Base-by-base conservation (phyloP, 2,888 invertebrate genomes). In the Elaeidobius kamerunicus region DNA sequence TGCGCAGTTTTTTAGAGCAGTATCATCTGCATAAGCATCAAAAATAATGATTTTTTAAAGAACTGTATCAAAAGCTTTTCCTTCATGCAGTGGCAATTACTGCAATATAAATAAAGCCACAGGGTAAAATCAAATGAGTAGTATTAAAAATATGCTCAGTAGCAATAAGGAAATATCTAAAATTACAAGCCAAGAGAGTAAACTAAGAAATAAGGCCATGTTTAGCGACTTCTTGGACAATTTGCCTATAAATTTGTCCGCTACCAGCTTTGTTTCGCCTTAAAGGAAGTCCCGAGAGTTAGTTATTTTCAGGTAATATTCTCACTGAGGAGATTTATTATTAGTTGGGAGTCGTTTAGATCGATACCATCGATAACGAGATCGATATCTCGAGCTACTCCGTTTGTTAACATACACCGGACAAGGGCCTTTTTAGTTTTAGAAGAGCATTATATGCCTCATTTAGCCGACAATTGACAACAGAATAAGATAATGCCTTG, bases 241-340 rank as follows among this genome's bases (percentile, higher is more conserved):
- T 68, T 67, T 67, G 65, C 66, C 63, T 65, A 64, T 67, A 67
- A 67, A 67, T 66, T 67, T 65, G 65, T 65, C 63, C 54, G 23
- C n/a, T 38, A 38, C 36, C 30, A 36, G 44, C 46, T 42, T 44
- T 53, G 39, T 52, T 40, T 14, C 20, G 35, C 46, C 23, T 46
- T 46, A 47, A 52, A 55, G 55, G 48, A 55, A 55, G 55, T 50
- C 14, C 46, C 30, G 20, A n/a, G 17, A 50, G 30, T 50, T 46
- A 43, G 50, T 44, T 39, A 55, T 55, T 52, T 50, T 50, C 56
- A 42, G 39, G 28, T 52, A 56, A 56, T 57, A 54, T 47, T 53
- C 47, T 50, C 54, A 48, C 54, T 57, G 56, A 56, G 56, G 52
- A 48, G 52, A 63, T 62, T 62, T 63, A 63, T 59, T 43, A 56